Base-by-base conservation (phyloP, 2,113 vertebrate genomes). In the Panurus biarmicus region DNA sequence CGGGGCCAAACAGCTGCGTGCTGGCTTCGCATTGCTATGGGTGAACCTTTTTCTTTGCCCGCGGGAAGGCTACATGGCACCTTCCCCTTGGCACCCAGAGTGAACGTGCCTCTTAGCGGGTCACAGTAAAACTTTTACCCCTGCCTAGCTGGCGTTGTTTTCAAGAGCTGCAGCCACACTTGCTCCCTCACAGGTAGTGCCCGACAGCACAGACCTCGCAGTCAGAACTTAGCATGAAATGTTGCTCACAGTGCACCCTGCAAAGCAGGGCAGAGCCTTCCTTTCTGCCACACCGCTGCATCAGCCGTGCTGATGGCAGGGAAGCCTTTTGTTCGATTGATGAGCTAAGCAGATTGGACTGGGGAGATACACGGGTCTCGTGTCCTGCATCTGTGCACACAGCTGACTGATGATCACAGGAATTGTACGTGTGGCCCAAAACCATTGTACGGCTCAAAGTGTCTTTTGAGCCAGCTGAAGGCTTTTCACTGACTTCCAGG, bases 221-320 rank as follows among this genome's bases (percentile, higher is more conserved):
- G 51, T 16, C 61, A 65, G 62, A 65, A 47, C 22, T 51, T 61
- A 33, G 74, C 72, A 77, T 60, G 83, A 44, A 62, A 62, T 94
- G 94, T 35, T 48, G 66, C 72, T 92, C 66, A 17, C 47, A 16
- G 18, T 36, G 48, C 54, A 69, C n/a, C 20, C 62, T 69, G 84
- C 70, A 81, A 51, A 87, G 74, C 60, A 72, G 84, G 75, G 86
- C 50, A 28, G 48, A 87, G 69, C 33, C 28, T 79, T 94, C 66
- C 66, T 93, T 91, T 93, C 93, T 95, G 93, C 88, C 91, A 77
- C 75, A 14, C 26, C 4, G 24, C 56, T 38, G 58, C 51, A 14
- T 93, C 87, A n/a, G 85, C 70, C 2, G 16, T 96, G 97, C 95
- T 95, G 97, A 97, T 84, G 83, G 75, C 90, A 95, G 87, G 57